Evolutionary conservation across 2,113 vertebrate genomes (phyloP), one percentile per base, ranked within the genome.

Genomic region (Phyllostomus hastatus): DNA sequence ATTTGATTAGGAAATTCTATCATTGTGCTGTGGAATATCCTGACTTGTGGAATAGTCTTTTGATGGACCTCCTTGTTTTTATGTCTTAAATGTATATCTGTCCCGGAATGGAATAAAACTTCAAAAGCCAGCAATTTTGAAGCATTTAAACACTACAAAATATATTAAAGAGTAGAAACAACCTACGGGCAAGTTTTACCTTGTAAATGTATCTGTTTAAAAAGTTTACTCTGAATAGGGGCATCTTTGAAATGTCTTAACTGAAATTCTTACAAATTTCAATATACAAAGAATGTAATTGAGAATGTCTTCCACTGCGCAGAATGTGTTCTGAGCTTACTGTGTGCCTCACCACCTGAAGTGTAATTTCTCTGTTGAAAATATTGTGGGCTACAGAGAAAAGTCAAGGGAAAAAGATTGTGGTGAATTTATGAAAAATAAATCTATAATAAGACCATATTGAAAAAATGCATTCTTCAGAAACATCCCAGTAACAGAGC

Each of bases 1-100:
- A 61, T 78, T 78, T 80, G 88, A 67, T 69, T 92, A n/a, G 80
- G 48, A 92, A 96, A 81, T 92, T 88, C n/a, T 75, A 31, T 33
- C 41, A 24, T n/a, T 85, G 1, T 80, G 15, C 41, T 11, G 46
- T 88, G 12, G 20, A 52, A 80, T 85, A 75, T 46, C 28, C 28
- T 64, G 19, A 85, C 19, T 61, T 88, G 31, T 67, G 28, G 46
- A 52, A 84, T 41, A 88, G 54, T 91, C 22, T 85, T 94, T 78
- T 75, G 83, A 69, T 43, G 31, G 12, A 38, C 14, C 0, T 7
- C 12, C 35, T 75, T 84, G 7, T 57, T 88, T 94, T 94, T 54
- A 52, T 89, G 46, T 89, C 10, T 75, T 73, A 43, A 84, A 75
- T 57, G 22, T 59, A 50, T 88, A 69, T 80, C 64, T 73, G 41